A percentile compares a stretch with the other conserved stretches of the same genome.
Conservation (phyloP, 2,888 invertebrate species). For the Auanema sp. region DNA sequence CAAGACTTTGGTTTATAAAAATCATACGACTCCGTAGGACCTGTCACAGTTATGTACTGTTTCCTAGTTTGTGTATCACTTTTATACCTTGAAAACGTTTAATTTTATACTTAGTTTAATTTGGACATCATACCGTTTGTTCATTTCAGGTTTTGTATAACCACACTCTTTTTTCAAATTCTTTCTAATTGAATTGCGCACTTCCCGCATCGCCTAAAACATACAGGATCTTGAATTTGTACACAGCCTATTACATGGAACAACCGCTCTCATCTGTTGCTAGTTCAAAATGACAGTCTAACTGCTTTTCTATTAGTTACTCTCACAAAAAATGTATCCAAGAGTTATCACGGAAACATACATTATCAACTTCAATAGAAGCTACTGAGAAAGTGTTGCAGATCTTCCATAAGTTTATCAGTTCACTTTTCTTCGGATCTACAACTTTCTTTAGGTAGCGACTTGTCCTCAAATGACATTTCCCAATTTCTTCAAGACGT, state of each 20-base stretch:
- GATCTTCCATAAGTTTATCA: conserved; percentile 27
- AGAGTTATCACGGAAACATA: conserved; percentile 8
- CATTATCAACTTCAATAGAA: conserved; percentile 26
- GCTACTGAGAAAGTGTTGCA: conserved; percentile 25
- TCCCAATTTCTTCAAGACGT: conserved; percentile 23
- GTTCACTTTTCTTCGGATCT: conserved; percentile 24
- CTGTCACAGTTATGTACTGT: too few relatives aligned
- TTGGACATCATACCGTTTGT: too few relatives aligned
- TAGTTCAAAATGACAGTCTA: background rate
- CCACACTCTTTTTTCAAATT: conserved; percentile 19
- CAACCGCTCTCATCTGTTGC: background rate
- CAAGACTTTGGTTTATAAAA: too few relatives aligned
- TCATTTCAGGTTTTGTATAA: background rate
- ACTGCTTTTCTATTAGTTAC: background rate
- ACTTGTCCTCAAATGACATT: conserved; percentile 13
- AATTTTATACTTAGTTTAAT: too few relatives aligned
- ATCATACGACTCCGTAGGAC: too few relatives aligned
- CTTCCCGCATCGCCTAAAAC: conserved; percentile 28
- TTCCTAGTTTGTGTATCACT: too few relatives aligned
- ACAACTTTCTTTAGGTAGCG: conserved; percentile 21
- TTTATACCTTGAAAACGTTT: too few relatives aligned
- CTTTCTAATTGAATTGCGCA: conserved; percentile 20
- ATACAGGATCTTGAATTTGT: too few relatives aligned
- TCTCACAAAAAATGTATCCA: too few relatives aligned
- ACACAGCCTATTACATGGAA: too few relatives aligned